These are phyloP conservation scores for Parotocinclus haroldoi DNA, from an alignment of 2,797 vertebrate genomes.

Conservation along the genomic window DNA sequence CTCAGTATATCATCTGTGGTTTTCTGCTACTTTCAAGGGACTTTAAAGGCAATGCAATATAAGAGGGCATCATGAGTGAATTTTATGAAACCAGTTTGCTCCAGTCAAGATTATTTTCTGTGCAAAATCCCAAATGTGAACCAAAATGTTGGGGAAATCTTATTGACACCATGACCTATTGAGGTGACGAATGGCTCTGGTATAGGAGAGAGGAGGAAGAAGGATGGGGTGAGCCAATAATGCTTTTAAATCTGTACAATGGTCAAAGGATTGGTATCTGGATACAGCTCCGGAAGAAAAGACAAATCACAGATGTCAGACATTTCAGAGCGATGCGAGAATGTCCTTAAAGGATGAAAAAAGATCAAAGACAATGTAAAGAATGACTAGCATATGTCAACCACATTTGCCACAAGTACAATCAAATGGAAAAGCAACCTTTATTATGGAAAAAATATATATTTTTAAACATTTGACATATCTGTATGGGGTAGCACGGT, in stretches of 20 bases:
- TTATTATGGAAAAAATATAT: no score
- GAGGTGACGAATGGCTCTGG: slow-evolving; percentile 38
- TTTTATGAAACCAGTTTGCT: slow-evolving; percentile 8
- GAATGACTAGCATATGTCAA: no score
- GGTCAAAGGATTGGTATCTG: slow-evolving; percentile 30
- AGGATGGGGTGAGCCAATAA: slow-evolving; percentile 48
- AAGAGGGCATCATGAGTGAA: slow-evolving; percentile 5
- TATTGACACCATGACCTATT: slow-evolving; percentile 48
- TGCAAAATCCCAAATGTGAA: slow-evolving; percentile 13
- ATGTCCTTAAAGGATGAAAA: slow-evolving; percentile 31
- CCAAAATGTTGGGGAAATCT: slow-evolving; percentile 43
- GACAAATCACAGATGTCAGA: slow-evolving; percentile 37
- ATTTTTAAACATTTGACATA: no score
- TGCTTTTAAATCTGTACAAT: slow-evolving; percentile 41
- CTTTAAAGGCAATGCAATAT: neutral
- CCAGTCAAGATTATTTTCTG: slow-evolving; percentile 5
- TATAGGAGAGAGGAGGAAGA: slow-evolving; percentile 42
- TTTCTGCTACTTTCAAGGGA: neutral
- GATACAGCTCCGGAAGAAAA: slow-evolving; percentile 33
- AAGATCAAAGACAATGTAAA: slow-evolving; percentile 10
- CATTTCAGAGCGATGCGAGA: slow-evolving; percentile 26
- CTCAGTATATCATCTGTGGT: neutral
- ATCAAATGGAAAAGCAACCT: no score
- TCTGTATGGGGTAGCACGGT: no score
- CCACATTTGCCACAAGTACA: no score